Base-by-base conservation (phyloP, 2,888 invertebrate genomes). In the Agonum fuliginosum region DNA sequence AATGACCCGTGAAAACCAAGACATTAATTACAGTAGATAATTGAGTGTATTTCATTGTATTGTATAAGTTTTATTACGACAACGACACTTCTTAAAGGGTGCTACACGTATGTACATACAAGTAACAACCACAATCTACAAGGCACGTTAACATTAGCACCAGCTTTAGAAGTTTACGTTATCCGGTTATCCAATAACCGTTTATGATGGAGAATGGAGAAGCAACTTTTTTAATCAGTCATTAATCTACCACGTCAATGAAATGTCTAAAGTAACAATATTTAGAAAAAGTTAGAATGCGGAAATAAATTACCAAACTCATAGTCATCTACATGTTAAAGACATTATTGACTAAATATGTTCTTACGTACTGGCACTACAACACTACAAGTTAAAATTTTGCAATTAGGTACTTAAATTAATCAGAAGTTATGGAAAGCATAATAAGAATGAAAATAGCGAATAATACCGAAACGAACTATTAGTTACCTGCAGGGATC, bases 21-120 rank as follows among this genome's bases (percentile, higher is more conserved):
- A 34, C 34, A 14, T 43, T 43, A 43, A 43, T 43, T 43, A 43
- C 14, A 43, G 43, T 6, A 43, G 43, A 43, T 12, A 43, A 43
- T 43, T 43, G 17, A 43, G 43, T 12, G 17, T 43, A 43, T 43
- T 43, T 43, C 43, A 12, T 43, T 43, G 17, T 43, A 43, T 43
- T 17, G 43, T 43, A n/a, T 34, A 34, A 34, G 34, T 34, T 34
- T 34, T 34, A 34, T 34, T 34, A 34, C 34, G 34, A 34, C 34
- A 43, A 43, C 14, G 43, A 43, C 34, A 34, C 34, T 34, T 34
- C 34, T 34, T 34, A 34, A 34, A 2, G 34, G 34, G 34, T 34
- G 34, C 34, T 34, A 34, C n/a, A n/a, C n/a, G n/a, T n/a, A n/a
- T n/a, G n/a, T n/a, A n/a, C n/a, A n/a, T n/a, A n/a, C n/a, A n/a